phyloP scores from a whole-genome alignment of 2,888 invertebrate genomes.

The Acronicta aceris region DNA sequence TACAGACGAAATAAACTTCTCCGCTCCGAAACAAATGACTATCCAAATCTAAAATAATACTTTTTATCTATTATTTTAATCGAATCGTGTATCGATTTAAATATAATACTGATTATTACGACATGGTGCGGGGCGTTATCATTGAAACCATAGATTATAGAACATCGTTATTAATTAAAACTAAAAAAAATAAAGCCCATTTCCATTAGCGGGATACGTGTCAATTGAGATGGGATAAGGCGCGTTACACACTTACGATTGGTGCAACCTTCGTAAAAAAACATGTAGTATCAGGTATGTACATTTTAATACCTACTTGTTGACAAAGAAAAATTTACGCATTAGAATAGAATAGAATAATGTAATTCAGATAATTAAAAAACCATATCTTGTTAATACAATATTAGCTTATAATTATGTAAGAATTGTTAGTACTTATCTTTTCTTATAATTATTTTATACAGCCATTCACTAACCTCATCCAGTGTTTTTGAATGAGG shows the following conservation, averaged over 20 bases:
- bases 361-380: too few relatives aligned
- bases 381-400: too few relatives aligned
- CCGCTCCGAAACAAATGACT: constrained; percentile 36
- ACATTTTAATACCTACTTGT: too few relatives aligned
- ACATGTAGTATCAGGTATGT: too few relatives aligned
- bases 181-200: constrained; percentile 48
- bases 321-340: too few relatives aligned
- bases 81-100: constrained; percentile 55
- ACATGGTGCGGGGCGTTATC: constrained; percentile 54
- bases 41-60: constrained; percentile 32
- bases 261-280: constrained; percentile 3
- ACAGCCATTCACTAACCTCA: too few relatives aligned
- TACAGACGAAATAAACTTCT: constrained; percentile 20
- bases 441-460: too few relatives aligned
- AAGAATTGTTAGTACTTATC: too few relatives aligned
- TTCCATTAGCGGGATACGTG: constrained; percentile 59
- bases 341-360: too few relatives aligned
- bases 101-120: constrained; percentile 56
- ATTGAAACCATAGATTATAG: constrained; percentile 51
- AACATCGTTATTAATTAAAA: constrained; percentile 60
- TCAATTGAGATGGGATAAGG: constrained; percentile 55
- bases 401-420: too few relatives aligned
- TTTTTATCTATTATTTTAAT: constrained; percentile 57
- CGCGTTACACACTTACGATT: constrained; percentile 29
- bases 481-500: too few relatives aligned